phyloP scores from a whole-genome alignment of 2,797 vertebrate genomes.

The Apodemus agrarius region DNA sequence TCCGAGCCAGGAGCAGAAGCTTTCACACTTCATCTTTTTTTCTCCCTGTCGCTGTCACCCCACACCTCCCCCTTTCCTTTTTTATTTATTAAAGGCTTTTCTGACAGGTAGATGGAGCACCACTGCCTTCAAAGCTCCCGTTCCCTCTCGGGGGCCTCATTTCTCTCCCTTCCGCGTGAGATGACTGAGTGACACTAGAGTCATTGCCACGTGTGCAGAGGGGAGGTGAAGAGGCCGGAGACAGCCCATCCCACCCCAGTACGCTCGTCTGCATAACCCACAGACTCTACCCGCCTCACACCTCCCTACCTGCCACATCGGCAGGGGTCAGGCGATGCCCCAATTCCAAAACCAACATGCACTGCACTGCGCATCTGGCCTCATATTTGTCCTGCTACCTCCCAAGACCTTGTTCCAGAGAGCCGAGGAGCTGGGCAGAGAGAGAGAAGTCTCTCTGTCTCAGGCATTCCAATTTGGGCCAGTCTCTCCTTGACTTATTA shows the following conservation, averaged over 20 bases:
- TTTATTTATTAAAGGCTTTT: conserved; percentile 54
- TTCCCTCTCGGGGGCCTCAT: neutral
- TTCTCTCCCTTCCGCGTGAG: conserved; percentile 43
- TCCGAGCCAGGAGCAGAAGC: conserved; percentile 29
- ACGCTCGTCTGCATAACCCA: neutral
- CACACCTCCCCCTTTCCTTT: neutral
- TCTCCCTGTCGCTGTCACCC: conserved; percentile 13
- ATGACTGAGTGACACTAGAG: neutral
- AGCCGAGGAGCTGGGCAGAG: neutral
- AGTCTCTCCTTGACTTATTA: neutral
- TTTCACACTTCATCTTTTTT: conserved; percentile 22
- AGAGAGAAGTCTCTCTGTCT: neutral
- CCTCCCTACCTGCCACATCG: fast-evolving
- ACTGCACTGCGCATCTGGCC: neutral
- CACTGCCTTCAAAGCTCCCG: conserved; percentile 46
- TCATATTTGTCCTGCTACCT: neutral
- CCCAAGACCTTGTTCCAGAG: neutral
- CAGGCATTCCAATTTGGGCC: neutral
- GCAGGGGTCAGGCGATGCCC: too few species aligned
- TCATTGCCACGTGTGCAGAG: neutral
- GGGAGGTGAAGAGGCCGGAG: neutral
- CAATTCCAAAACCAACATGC: neutral
- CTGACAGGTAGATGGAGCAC: conserved; percentile 51
- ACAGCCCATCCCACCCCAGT: neutral
- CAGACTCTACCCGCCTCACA: too few species aligned